Conservation (phyloP, 2,797 vertebrate genomes). For the Acridotheres tristis region DNA sequence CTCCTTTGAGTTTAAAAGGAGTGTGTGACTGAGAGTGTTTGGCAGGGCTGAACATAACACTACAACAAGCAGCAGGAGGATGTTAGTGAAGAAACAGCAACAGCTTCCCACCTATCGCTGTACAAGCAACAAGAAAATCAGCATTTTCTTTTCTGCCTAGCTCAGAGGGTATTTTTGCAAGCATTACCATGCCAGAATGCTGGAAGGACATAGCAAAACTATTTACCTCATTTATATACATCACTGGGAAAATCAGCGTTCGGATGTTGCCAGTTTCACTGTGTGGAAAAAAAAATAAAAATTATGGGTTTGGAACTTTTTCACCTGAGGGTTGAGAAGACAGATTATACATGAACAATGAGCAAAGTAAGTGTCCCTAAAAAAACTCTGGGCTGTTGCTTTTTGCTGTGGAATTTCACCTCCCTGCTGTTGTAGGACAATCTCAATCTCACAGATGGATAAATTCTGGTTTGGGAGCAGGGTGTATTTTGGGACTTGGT, state of each 20-base stretch:
- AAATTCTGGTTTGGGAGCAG: not conserved
- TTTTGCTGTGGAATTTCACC: not conserved
- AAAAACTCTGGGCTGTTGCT: not conserved
- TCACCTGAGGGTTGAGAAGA: not conserved
- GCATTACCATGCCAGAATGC: not conserved
- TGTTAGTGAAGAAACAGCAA: not conserved
- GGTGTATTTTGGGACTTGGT: not conserved
- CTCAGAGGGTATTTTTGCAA: not conserved
- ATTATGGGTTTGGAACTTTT: not conserved
- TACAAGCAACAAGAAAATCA: not conserved
- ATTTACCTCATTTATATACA: conserved; percentile 93
- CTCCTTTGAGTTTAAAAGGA: not conserved
- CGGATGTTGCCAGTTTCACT: conserved; percentile 85
- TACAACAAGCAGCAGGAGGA: not conserved
- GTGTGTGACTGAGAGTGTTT: not conserved
- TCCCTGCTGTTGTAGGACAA: not conserved
- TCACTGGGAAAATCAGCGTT: conserved; percentile 87
- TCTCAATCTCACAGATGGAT: not conserved
- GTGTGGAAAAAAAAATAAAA: not conserved
- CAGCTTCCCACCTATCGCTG: not conserved
- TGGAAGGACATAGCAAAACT: not conserved
- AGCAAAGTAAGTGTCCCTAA: not conserved
- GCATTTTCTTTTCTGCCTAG: not conserved
- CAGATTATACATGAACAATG: not conserved
- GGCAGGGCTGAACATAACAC: not conserved